These are phyloP conservation scores for Nyctalus aviator DNA, from an alignment of 2,797 vertebrate species.

Conservation along the genomic window DNA sequence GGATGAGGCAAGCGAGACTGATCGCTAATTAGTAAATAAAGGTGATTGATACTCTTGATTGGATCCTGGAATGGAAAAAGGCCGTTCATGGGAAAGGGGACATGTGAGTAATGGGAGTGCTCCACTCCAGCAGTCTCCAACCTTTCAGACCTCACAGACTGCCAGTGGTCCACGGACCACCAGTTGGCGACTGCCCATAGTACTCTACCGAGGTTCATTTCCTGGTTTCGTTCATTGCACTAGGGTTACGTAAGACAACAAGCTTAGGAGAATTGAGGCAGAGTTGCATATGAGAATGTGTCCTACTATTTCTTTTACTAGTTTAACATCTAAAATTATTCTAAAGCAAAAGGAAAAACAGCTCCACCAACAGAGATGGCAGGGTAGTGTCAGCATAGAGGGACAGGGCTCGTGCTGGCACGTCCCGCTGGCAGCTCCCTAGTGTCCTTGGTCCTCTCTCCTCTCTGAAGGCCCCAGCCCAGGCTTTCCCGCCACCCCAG, in stretches of 20 bases:
- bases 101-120: no score
- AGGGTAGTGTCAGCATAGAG: neutral
- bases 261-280: neutral
- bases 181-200: no score
- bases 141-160: no score
- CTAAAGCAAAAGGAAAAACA: neutral
- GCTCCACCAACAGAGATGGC: neutral
- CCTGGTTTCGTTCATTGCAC: neutral
- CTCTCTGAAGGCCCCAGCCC: accelerated
- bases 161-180: no score
- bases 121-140: neutral
- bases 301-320: neutral
- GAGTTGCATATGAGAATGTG: neutral
- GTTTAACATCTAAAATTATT: neutral
- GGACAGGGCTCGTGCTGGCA: accelerated
- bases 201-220: neutral
- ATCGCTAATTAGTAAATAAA: neutral
- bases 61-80: neutral
- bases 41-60: no score
- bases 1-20: neutral
- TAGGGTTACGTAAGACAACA: neutral
- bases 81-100: neutral
- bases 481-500: neutral
- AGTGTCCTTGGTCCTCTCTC: neutral
- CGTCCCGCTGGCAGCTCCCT: accelerated